Evolutionary conservation across 2,888 invertebrate species (phyloP).

Genomic region (Limnephilus auricula): DNA sequence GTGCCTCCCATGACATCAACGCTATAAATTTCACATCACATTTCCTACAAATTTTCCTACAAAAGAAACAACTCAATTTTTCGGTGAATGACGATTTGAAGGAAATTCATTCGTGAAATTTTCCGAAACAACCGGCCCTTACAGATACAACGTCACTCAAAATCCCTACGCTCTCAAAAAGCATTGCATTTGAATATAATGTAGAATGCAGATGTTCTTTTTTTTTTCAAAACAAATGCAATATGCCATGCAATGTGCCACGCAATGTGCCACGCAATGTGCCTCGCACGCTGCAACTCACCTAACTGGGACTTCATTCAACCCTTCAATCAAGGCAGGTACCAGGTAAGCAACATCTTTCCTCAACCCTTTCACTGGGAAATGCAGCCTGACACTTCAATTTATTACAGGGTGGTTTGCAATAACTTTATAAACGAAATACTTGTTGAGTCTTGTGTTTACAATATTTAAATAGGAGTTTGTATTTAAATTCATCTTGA

Average conservation of each 20-base stretch:
- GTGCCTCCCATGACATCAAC: no score
- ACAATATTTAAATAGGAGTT: no score
- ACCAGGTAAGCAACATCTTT: slow-evolving; percentile 15
- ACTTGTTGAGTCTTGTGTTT: no score
- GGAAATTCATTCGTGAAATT: no score
- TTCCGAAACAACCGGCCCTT: no score
- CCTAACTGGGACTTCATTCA: slow-evolving; percentile 23
- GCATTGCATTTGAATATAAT: not conserved
- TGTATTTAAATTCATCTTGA: no score
- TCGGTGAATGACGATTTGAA: no score
- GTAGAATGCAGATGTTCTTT: slow-evolving; percentile 34
- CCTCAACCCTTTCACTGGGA: slow-evolving; percentile 29
- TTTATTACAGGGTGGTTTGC: not conserved
- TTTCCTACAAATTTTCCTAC: no score
- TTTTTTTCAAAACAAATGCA: slow-evolving; percentile 31
- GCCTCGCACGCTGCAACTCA: slow-evolving; percentile 30
- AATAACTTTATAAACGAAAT: not conserved
- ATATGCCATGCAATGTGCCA: slow-evolving; percentile 23
- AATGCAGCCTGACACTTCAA: slow-evolving; percentile 27
- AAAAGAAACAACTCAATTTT: no score
- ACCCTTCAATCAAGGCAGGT: slow-evolving; percentile 2
- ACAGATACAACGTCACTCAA: not conserved
- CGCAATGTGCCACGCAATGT: slow-evolving; percentile 10
- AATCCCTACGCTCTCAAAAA: not conserved
- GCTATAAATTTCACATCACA: no score